phyloP scores from a whole-genome alignment of 2,797 vertebrate genomes.

The Pipistrellus pygmaeus region DNA sequence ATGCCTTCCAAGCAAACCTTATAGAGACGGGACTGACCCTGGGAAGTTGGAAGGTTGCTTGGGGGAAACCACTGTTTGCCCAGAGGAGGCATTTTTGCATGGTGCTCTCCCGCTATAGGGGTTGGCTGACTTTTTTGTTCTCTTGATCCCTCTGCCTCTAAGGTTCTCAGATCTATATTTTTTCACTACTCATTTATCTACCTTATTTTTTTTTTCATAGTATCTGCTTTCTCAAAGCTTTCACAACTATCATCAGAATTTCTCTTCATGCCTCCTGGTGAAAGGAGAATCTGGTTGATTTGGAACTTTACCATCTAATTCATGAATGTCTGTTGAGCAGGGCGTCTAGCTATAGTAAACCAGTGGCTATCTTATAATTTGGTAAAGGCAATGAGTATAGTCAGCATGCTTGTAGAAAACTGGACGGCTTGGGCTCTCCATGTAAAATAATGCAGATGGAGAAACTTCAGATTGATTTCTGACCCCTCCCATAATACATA shows the following conservation, averaged over 20 bases:
- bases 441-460: not conserved
- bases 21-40: not conserved
- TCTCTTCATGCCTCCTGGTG: not conserved
- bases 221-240: not conserved
- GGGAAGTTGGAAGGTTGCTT: not conserved
- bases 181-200: not conserved
- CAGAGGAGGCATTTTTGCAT: not conserved
- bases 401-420: not conserved
- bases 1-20: not conserved
- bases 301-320: not conserved
- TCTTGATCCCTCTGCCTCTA: not conserved
- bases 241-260: not conserved
- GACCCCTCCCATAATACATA: not conserved
- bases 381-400: not conserved
- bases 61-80: not conserved
- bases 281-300: not conserved
- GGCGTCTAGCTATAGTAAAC: not conserved
- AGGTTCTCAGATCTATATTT: not conserved
- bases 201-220: not conserved
- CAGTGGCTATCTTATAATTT: rapidly evolving
- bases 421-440: not conserved
- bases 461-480: not conserved
- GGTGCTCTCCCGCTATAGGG: not conserved
- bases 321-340: not conserved
- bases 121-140: not conserved